Percentiles rank a stretch among this genome's conserved stretches.
Conservation (phyloP, 1,140 invertebrate genomes). For the Trinorchestia longiramus region DNA sequence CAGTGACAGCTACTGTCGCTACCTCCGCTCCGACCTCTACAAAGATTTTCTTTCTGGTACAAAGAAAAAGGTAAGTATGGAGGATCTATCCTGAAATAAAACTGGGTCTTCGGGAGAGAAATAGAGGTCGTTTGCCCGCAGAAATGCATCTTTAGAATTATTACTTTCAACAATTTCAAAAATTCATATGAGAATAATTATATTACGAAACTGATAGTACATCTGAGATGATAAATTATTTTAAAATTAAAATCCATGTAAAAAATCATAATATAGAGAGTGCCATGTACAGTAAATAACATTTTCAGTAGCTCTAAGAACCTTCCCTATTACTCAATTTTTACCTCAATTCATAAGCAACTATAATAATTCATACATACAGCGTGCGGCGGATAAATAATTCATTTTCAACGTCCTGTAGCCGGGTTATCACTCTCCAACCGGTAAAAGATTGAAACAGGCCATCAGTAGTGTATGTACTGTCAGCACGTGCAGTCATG, state of each 20-base stretch:
- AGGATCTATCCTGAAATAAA: not conserved
- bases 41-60: slow-evolving; percentile 96
- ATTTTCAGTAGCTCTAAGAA: too few species aligned
- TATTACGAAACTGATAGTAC: not conserved
- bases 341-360: too few species aligned
- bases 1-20: slow-evolving; percentile 97
- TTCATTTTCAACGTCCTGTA: too few species aligned
- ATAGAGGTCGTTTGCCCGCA: not conserved
- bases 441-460: too few species aligned
- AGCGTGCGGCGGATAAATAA: too few species aligned
- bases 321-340: too few species aligned
- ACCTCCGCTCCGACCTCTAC: slow-evolving; percentile 98
- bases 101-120: not conserved
- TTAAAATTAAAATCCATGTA: not conserved
- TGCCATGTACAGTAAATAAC: too few species aligned
- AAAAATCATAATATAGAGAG: not conserved
- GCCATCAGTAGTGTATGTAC: too few species aligned
- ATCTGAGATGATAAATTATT: not conserved
- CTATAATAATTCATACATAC: too few species aligned
- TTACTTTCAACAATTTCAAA: not conserved
- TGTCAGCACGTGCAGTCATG: too few species aligned
- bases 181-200: not conserved
- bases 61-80: slow-evolving; percentile 87
- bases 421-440: too few species aligned
- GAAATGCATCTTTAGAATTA: not conserved